Percentiles rank a stretch among this genome's conserved stretches.
Conservation (phyloP, 1,140 invertebrate species). For the Plectrocnemia conspersa region DNA sequence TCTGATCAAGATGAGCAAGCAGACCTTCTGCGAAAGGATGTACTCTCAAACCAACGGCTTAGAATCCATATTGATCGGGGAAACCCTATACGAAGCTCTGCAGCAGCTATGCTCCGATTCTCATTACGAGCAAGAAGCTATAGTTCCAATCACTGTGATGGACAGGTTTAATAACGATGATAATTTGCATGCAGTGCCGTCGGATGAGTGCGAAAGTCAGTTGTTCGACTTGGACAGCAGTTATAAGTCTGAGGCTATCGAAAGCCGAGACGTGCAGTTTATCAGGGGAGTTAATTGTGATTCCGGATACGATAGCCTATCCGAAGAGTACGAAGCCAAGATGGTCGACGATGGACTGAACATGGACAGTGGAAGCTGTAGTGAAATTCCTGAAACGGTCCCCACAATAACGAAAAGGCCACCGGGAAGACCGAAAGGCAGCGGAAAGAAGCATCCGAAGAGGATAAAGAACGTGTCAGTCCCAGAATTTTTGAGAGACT, state of each 20-base stretch:
- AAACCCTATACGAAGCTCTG: constrained; percentile 13
- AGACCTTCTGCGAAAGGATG: constrained; percentile 15
- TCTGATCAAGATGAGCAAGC: constrained; percentile 13
- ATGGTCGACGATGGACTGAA: not conserved
- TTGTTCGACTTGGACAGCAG: constrained; percentile 20
- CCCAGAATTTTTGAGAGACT: constrained; percentile 75
- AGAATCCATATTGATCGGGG: not conserved
- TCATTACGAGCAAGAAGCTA: constrained; percentile 6
- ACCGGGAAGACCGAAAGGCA: constrained; percentile 46
- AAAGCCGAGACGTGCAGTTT: not conserved
- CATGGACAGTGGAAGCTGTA: not conserved
- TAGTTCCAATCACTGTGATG: constrained; percentile 15
- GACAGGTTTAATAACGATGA: constrained; percentile 3
- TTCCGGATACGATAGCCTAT: constrained; percentile 14
- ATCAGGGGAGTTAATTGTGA: not conserved
- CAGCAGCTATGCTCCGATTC: not conserved
- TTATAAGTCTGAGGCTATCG: not conserved
- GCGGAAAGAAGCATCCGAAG: constrained; percentile 54
- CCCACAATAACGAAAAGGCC: constrained; percentile 39
- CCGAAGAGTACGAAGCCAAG: constrained; percentile 10
- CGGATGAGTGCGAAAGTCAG: not conserved
- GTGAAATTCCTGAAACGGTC: not conserved
- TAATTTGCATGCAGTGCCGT: not conserved
- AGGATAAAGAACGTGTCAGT: constrained; percentile 62
- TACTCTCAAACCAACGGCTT: not conserved